These are phyloP conservation scores for Corythornis madagascariensis DNA, from an alignment of 2,113 vertebrate genomes.

Conservation along the genomic window DNA sequence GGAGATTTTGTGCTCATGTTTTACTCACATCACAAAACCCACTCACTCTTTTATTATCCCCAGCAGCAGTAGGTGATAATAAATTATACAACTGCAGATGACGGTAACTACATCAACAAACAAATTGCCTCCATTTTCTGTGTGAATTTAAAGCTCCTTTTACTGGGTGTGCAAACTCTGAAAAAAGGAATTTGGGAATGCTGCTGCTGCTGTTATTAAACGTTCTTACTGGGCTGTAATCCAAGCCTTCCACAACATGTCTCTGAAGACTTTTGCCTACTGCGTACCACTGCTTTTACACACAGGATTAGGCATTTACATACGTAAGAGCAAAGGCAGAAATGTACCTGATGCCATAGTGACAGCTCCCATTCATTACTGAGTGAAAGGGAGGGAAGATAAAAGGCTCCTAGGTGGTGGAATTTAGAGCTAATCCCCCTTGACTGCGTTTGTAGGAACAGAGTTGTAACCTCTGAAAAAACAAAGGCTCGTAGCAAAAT, in stretches of 20 bases:
- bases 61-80: conserved; percentile 40
- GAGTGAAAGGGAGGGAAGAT: background rate
- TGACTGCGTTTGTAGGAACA: background rate
- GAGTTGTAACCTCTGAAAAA: background rate
- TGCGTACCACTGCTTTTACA: background rate
- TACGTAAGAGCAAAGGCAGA: background rate
- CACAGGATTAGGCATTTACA: background rate
- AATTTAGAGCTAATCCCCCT: conserved; percentile 7
- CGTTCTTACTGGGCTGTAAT: background rate
- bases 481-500: background rate
- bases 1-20: conserved; percentile 58
- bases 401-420: background rate
- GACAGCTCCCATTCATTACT: background rate
- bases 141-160: background rate
- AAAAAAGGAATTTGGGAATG: conserved; percentile 4
- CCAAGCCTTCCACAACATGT: background rate
- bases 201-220: background rate
- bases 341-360: background rate
- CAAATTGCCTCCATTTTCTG: conserved; percentile 53
- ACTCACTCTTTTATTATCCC: conserved; percentile 58
- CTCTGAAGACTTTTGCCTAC: conserved; percentile 1
- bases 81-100: conserved; percentile 58
- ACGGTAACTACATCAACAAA: conserved; percentile 54
- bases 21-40: conserved; percentile 49
- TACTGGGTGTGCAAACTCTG: conserved; percentile 18